Conservation (phyloP, 2,888 invertebrate species). For the Anthophora plumipes region DNA sequence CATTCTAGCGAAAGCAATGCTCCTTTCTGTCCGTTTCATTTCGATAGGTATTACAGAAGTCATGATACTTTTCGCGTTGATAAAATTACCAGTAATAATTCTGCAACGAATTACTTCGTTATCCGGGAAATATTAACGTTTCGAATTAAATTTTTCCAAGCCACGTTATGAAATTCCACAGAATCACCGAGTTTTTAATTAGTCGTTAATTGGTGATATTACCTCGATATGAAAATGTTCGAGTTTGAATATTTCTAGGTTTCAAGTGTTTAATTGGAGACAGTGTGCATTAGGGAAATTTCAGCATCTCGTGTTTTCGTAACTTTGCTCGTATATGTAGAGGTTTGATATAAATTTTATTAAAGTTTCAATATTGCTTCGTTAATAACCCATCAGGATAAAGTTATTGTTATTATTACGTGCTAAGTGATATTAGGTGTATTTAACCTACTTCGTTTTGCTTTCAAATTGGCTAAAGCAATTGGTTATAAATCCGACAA, state of each 20-base stretch:
- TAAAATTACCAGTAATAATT: background rate
- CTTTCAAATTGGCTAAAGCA: too few species aligned
- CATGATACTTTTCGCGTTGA: background rate
- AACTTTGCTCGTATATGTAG: background rate
- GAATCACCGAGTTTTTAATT: constrained; percentile 2
- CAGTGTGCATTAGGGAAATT: background rate
- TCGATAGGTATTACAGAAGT: background rate
- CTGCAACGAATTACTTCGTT: background rate
- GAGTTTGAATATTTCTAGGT: background rate
- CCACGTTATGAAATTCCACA: background rate
- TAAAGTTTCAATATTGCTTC: background rate
- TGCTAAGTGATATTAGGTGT: too few species aligned
- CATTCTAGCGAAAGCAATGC: constrained; percentile 35
- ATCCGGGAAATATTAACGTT: too few species aligned
- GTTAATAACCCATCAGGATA: too few species aligned
- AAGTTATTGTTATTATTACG: too few species aligned
- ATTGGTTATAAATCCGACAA: too few species aligned
- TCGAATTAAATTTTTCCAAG: too few species aligned
- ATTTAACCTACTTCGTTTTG: too few species aligned
- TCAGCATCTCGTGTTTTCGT: background rate
- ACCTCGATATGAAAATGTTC: background rate
- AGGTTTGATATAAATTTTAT: background rate
- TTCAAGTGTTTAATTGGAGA: constrained; percentile 1
- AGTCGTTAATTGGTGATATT: background rate
- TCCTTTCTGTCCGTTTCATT: constrained; percentile 6